Base-by-base conservation (phyloP, 2,113 vertebrate species). In the Atherinomorus stipes region DNA sequence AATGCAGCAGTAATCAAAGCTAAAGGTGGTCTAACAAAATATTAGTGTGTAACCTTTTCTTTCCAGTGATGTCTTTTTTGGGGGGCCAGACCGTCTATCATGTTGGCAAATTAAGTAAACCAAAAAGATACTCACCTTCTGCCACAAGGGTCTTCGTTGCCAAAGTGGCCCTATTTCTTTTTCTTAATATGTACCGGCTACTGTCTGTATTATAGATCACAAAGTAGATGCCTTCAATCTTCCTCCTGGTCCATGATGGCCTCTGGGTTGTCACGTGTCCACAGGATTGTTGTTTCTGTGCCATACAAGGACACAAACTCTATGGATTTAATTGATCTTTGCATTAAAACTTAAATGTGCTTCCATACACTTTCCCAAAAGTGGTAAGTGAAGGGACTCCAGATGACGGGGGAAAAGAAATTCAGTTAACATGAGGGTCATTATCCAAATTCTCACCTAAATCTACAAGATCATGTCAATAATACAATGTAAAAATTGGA, bases 291-390 rank as follows among this genome's bases (percentile, higher is more conserved):
- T 22, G 0, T 4, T 2, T 40, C 2, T n/a, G 44, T 58, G 4
- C 0, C 10, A 26, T 19, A 0, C 0, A 0, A 1, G 0, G 4
- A 22, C 2, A 0, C 44, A 22, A 78, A 81, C 23, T 51, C 64
- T 0, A 87, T 1, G 13, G 4, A 12, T 0, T 40, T 4, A 11
- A 42, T 0, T 0, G 0, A 19, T 0, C 0, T 6, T 0, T 0
- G 0, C n/a, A 70, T 0, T 4, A 0, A 0, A 0, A 73, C 4
- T 1, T 38, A 45, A 12, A 1, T 2, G 0, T 25, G 0, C 7
- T 0, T 18, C 85, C 81, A 51, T 87, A 87, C 0, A 21, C 0
- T 15, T 4, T 0, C 6, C 11, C 9, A 9, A 11, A 10, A 37
- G 0, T 2, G 13, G n/a, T n/a, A 0, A n/a, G n/a, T 1, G 51